A percentile compares a stretch with the other conserved stretches of the same genome.
These are phyloP conservation scores for Drosophila nikananu DNA, from an alignment of 1,140 invertebrate genomes.

Conservation along the genomic window DNA sequence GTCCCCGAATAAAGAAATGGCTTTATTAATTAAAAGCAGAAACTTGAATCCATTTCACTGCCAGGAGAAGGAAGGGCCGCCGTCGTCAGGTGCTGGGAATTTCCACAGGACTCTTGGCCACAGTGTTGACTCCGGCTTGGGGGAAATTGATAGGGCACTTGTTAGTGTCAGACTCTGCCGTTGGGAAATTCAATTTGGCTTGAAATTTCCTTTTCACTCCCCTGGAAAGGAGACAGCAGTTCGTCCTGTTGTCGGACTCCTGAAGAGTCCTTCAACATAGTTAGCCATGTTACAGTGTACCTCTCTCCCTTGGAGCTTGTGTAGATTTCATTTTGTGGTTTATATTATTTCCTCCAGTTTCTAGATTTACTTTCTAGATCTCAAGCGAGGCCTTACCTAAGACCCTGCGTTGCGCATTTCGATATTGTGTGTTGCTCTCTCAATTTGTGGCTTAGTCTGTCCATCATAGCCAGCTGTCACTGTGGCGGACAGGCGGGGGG, in stretches of 20 bases:
- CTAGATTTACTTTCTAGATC: too few relatives aligned
- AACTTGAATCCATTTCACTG: constrained; percentile 16
- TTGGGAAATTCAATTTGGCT: constrained; percentile 6
- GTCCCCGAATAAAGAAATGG: constrained; percentile 17
- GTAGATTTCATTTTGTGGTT: too few relatives aligned
- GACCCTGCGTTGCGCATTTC: neutral
- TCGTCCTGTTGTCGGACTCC: neutral
- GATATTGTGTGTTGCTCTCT: constrained; percentile 6
- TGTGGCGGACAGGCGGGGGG: constrained; percentile 21
- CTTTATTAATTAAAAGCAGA: constrained; percentile 40
- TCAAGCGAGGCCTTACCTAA: neutral
- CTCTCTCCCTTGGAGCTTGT: too few relatives aligned
- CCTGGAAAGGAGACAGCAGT: neutral
- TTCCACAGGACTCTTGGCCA: neutral
- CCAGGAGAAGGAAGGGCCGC: neutral
- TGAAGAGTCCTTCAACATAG: neutral
- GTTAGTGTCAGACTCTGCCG: neutral
- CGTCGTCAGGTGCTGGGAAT: neutral
- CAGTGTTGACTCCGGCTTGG: constrained; percentile 2
- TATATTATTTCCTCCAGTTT: too few relatives aligned
- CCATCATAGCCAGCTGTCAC: constrained; percentile 38
- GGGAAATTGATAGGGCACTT: constrained; percentile 10
- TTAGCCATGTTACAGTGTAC: neutral
- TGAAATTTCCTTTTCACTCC: neutral
- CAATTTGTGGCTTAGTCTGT: constrained; percentile 23